Base-by-base conservation (phyloP, 92 coral and sea anemone species). In the Blastomussa wellsi region DNA sequence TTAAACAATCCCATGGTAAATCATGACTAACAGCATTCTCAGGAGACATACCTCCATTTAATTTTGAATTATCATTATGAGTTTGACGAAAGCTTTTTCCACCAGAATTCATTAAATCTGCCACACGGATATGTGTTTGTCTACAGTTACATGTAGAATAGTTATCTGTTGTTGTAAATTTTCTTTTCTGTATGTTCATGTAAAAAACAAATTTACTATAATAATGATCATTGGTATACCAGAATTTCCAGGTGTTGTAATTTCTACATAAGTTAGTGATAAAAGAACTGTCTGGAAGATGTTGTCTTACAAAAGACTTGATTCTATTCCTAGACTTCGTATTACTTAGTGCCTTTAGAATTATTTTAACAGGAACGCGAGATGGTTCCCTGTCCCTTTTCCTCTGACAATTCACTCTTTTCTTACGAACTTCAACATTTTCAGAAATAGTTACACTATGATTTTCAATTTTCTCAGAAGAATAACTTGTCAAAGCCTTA, bases 291-390 rank as follows among this genome's bases (percentile, higher is more conserved):
- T 83, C 72, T 52, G 86, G 86, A 82, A 82, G 49, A 73, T 7
- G 49, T 83, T 73, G 80, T 73, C 72, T 74, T 51, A 72, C 87
- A 73, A 73, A 83, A 80, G 73, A 80, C 60, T 73, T 33, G 55
- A 72, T 53, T 39, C 36, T 74, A 55, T 84, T 84, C 74, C 81
- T 74, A 84, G 52, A 14, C 55, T 59, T 52, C 36, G 17, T 83
- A 35, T 65, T 84, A 29, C 47, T 74, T 20, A 84, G 75, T 59
- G 55, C 81, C 57, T 84, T 84, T 35, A 84, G 81, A 75, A 74
- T 74, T 84, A 73, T 84, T 26, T 84, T 84, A 74, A 84, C 60
- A 84, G 87, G 81, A 84, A 84, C n/a, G n/a, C n/a, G n/a, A n/a
- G n/a, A n/a, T n/a, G n/a, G n/a, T n/a, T n/a, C n/a, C n/a, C n/a